A percentile compares a stretch with the other conserved stretches of the same genome.
These are phyloP conservation scores for Torymus tubicola DNA, from an alignment of 2,888 invertebrate species.

Conservation along the genomic window DNA sequence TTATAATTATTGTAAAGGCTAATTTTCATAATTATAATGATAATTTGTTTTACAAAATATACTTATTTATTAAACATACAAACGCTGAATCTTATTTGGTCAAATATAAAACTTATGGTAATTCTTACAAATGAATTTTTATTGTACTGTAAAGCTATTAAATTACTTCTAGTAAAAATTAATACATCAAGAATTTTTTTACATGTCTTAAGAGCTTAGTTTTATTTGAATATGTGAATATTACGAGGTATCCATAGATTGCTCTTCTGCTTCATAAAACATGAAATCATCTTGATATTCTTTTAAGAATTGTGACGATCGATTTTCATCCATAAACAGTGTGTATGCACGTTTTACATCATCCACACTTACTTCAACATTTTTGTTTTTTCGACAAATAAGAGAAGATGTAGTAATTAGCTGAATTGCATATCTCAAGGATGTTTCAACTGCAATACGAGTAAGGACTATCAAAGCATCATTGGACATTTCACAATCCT, in stretches of 20 bases:
- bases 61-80: no score
- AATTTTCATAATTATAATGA: no score
- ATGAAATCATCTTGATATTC: slow-evolving; percentile 98
- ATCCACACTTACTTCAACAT: slow-evolving; percentile 89
- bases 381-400: slow-evolving; percentile 94
- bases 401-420: slow-evolving; percentile 96
- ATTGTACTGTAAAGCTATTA: slow-evolving; percentile 23
- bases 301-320: slow-evolving; percentile 94
- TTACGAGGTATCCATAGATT: slow-evolving; percentile 51
- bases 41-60: no score
- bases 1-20: no score
- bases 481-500: slow-evolving; percentile 95
- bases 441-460: slow-evolving; percentile 94
- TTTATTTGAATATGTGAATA: neutral
- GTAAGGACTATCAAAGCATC: slow-evolving; percentile 95
- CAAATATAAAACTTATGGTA: no score
- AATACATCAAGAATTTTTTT: slow-evolving; percentile 15
- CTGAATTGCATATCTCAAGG: slow-evolving; percentile 97
- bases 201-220: neutral
- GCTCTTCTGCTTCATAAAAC: slow-evolving; percentile 83
- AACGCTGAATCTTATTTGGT: no score
- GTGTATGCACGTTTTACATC: slow-evolving; percentile 97
- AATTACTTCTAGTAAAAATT: slow-evolving; percentile 23
- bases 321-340: slow-evolving; percentile 94
- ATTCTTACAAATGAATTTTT: neutral